Evolutionary conservation across 2,888 invertebrate species (phyloP).

Genomic region (Xestia c-nigrum): DNA sequence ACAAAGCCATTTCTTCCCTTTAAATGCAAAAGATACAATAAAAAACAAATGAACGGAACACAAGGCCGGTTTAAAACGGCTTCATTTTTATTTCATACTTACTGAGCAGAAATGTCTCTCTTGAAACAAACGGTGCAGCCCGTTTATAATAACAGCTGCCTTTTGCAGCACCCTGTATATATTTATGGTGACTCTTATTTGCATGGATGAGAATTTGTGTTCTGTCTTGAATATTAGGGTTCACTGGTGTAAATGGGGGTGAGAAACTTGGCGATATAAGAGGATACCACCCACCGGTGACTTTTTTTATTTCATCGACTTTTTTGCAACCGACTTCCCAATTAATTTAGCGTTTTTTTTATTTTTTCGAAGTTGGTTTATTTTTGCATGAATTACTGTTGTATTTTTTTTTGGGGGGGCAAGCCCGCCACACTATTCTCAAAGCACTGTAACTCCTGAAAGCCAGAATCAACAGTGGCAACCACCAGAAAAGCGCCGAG

Average conservation of each 20-base stretch:
- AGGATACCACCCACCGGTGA: not conserved
- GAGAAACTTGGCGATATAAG: not conserved
- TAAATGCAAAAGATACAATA: conserved; percentile 21
- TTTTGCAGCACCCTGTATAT: conserved; percentile 39
- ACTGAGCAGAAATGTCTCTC: conserved; percentile 40
- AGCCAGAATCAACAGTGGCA: too few relatives aligned
- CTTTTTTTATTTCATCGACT: too few relatives aligned
- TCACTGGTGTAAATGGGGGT: not conserved
- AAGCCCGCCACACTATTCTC: too few relatives aligned
- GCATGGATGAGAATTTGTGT: conserved; percentile 16
- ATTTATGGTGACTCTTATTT: conserved; percentile 35
- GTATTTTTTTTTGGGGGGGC: too few relatives aligned
- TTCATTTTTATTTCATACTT: conserved; percentile 28
- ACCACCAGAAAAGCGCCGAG: too few relatives aligned
- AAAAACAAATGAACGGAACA: conserved; percentile 39
- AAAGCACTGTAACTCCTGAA: too few relatives aligned
- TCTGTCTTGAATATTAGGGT: not conserved
- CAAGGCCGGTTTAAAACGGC: conserved; percentile 18
- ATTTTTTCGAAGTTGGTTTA: too few relatives aligned
- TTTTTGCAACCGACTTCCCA: too few relatives aligned
- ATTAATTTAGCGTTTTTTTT: too few relatives aligned
- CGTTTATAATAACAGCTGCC: conserved; percentile 48
- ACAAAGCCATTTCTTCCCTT: not conserved
- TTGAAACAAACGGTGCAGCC: conserved; percentile 45
- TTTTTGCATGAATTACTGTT: too few relatives aligned